Evolutionary conservation across 2,797 vertebrate genomes (phyloP), one percentile per base, ranked within the genome.

Genomic region (Spinibarbus caldwelli): DNA sequence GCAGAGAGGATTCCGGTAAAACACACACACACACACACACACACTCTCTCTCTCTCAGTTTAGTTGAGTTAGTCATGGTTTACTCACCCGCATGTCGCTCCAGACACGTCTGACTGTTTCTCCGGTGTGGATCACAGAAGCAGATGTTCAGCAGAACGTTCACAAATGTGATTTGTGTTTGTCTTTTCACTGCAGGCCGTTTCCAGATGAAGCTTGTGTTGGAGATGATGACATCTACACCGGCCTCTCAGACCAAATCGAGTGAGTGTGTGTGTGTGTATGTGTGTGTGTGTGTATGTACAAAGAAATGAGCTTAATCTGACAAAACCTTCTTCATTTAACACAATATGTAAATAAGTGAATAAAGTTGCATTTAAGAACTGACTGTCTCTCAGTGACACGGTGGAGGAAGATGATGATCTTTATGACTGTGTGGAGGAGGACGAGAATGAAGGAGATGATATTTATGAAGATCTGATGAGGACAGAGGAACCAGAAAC

Each of bases 401-500:
- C 97, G 0, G 96, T 96, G 57, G 97, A 98, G 43, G 97, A 98
- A 62, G 97, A 98, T 31, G 97, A 98, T 7, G 97, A 99, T 81
- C 93, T 98, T 36, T 99, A 98, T 11, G 97, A 98, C 92, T 98
- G 95, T 45, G 96, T 98, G 89, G 97, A 98, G 88, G 96, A 96
- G 0, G 96, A 97, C 66, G 96, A 96, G 59, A 91, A 96, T 0
- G 96, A 97, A 41, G 97, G 97, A 0, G 97, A 97, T 0, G 97
- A 97, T 76, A 94, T 99, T 91, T 98, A 99, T 15, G 97, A 98
- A 91, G 97, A 97, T 88, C 92, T 98, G 85, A 99, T 99, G 97
- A 95, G 96, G 85, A 88, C 91, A 0, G 96, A 96, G 5, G 87
- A 94, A 57, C 89, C 62, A 31, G 93, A 94, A 81, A 87, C 85